These are phyloP conservation scores for Aethes cnicana DNA, from an alignment of 2,888 invertebrate genomes.

Conservation along the genomic window DNA sequence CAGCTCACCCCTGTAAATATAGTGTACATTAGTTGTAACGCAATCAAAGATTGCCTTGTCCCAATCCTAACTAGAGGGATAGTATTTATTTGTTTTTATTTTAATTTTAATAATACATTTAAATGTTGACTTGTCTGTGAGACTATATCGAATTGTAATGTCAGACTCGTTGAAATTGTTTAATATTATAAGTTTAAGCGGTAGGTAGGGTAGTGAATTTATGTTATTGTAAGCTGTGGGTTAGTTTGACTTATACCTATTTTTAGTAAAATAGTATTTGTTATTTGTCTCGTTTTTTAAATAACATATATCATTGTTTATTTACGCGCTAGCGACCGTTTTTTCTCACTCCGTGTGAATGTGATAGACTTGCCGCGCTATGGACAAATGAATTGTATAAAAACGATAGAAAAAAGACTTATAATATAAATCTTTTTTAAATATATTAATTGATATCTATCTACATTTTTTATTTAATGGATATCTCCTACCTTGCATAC, in stretches of 20 bases:
- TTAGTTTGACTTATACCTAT: slow-evolving; percentile 27
- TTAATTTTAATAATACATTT: slow-evolving; percentile 51
- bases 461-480: too few species aligned
- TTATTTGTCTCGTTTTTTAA: background rate
- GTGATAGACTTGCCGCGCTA: background rate
- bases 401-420: background rate
- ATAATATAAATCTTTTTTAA: too few species aligned
- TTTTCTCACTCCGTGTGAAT: too few species aligned
- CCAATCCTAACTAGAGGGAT: slow-evolving; percentile 36
- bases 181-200: slow-evolving; percentile 33
- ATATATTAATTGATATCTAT: too few species aligned
- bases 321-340: too few species aligned
- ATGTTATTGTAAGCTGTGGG: slow-evolving; percentile 45
- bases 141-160: slow-evolving; percentile 42
- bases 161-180: slow-evolving; percentile 29
- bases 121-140: slow-evolving; percentile 59
- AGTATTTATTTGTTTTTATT: slow-evolving; percentile 58
- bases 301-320: too few species aligned
- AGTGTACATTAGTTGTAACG: slow-evolving; percentile 49
- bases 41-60: slow-evolving; percentile 59
- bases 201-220: slow-evolving; percentile 56
- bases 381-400: background rate
- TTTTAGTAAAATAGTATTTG: too few species aligned
- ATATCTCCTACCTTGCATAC: too few species aligned
- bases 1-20: slow-evolving; percentile 71